A percentile compares a stretch with the other conserved stretches of the same genome.
Conservation (phyloP, 2,888 invertebrate species). For the Spilosoma lubricipeda region DNA sequence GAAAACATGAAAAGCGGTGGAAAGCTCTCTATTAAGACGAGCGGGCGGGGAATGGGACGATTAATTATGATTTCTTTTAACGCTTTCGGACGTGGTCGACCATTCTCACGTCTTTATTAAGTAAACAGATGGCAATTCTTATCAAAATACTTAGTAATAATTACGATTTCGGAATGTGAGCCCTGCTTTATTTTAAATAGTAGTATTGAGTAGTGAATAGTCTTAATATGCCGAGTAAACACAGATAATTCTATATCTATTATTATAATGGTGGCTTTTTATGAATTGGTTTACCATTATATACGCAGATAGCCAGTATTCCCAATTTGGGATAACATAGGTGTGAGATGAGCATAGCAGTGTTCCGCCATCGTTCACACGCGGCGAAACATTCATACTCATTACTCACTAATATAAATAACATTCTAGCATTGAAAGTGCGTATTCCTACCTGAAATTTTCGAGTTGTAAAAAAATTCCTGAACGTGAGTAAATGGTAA, state of each 20-base stretch:
- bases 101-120: slow-evolving; percentile 60
- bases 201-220: too few species aligned
- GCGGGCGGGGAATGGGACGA: slow-evolving; percentile 76
- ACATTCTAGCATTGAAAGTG: not conserved
- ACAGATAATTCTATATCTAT: not conserved
- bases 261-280: not conserved
- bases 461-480: not conserved
- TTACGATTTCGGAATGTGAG: not conserved
- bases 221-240: too few species aligned
- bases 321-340: too few species aligned
- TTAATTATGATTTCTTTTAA: slow-evolving; percentile 86
- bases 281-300: not conserved
- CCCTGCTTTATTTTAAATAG: too few species aligned
- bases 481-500: not conserved
- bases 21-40: slow-evolving; percentile 82
- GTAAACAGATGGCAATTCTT: slow-evolving; percentile 43
- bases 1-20: slow-evolving; percentile 81
- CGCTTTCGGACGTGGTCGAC: slow-evolving; percentile 66
- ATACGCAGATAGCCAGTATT: too few species aligned
- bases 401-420: too few species aligned
- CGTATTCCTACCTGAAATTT: not conserved
- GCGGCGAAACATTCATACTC: too few species aligned
- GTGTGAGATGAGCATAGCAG: too few species aligned
- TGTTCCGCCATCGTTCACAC: too few species aligned
- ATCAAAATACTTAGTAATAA: slow-evolving; percentile 9